These are phyloP conservation scores for Linepithema humile DNA, from an alignment of 1,140 invertebrate genomes.

Conservation along the genomic window DNA sequence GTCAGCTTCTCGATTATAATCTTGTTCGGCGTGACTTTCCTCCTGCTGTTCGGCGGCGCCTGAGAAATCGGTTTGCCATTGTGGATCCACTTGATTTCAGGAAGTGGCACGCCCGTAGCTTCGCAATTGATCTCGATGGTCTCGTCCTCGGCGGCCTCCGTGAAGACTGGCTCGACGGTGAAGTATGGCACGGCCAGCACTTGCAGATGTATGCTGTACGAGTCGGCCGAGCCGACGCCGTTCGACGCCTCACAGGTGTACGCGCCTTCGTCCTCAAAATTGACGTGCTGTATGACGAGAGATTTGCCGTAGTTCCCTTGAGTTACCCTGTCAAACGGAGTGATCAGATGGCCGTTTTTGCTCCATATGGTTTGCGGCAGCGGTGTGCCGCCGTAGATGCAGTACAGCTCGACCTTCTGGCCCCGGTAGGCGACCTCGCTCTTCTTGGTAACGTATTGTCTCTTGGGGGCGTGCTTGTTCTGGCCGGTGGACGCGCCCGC, in stretches of 20 bases:
- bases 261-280: slow-evolving; percentile 93
- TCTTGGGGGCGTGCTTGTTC: slow-evolving; percentile 90
- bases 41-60: slow-evolving; percentile 90
- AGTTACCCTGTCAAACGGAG: slow-evolving; percentile 90
- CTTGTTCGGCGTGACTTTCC: slow-evolving; percentile 88
- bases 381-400: slow-evolving; percentile 96
- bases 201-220: slow-evolving; percentile 92
- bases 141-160: slow-evolving; percentile 96
- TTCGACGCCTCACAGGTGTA: slow-evolving; percentile 97
- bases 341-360: slow-evolving; percentile 89
- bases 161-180: slow-evolving; percentile 94
- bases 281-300: slow-evolving; percentile 92
- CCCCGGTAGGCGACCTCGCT: slow-evolving; percentile 94
- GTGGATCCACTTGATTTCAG: slow-evolving; percentile 97
- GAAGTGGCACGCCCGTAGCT: slow-evolving; percentile 94
- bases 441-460: slow-evolving; percentile 94
- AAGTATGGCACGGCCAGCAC: slow-evolving; percentile 96
- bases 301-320: slow-evolving; percentile 97
- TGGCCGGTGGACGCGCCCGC: slow-evolving; percentile 90
- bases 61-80: slow-evolving; percentile 96
- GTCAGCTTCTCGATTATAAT: slow-evolving; percentile 93
- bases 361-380: slow-evolving; percentile 93
- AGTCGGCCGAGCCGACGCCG: slow-evolving; percentile 92
- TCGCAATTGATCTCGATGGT: slow-evolving; percentile 94
- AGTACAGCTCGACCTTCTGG: slow-evolving; percentile 92